Conservation (phyloP, 2,797 vertebrate genomes). For the Rhinatrema bivittatum region DNA sequence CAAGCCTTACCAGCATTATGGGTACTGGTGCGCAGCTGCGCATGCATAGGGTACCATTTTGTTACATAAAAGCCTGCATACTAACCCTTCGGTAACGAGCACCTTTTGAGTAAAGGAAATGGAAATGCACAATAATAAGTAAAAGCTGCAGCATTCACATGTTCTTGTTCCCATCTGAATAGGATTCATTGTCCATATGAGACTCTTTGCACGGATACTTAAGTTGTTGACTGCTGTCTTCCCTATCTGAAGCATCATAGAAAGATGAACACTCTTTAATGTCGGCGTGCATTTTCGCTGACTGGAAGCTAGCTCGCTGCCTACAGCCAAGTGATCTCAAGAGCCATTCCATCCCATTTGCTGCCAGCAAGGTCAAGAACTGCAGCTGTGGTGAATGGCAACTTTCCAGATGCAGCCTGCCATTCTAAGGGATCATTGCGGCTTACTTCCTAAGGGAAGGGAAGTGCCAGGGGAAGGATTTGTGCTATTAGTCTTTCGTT, state of each 20-base stretch:
- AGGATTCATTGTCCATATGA: too few species aligned
- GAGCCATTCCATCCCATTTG: neutral
- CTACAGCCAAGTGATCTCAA: neutral
- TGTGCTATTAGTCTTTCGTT: neutral
- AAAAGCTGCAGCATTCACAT: too few species aligned
- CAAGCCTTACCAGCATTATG: too few species aligned
- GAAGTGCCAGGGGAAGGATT: neutral
- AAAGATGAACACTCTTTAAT: slow-evolving; percentile 1
- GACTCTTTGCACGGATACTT: too few species aligned
- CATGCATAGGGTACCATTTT: too few species aligned
- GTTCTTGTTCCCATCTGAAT: too few species aligned
- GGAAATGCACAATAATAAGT: too few species aligned
- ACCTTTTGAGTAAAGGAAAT: too few species aligned
- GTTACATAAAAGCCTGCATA: too few species aligned
- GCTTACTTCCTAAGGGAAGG: neutral
- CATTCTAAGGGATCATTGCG: slow-evolving; percentile 1
- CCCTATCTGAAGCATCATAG: neutral
- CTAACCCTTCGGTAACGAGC: too few species aligned
- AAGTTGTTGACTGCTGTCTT: too few species aligned
- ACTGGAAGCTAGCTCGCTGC: neutral
- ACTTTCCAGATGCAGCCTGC: neutral
- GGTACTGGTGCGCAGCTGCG: too few species aligned
- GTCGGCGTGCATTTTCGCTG: neutral
- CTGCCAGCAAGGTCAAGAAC: slow-evolving; percentile 6
- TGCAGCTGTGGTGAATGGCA: neutral